Conservation (phyloP, 2,888 invertebrate genomes). For the Salticus scenicus region DNA sequence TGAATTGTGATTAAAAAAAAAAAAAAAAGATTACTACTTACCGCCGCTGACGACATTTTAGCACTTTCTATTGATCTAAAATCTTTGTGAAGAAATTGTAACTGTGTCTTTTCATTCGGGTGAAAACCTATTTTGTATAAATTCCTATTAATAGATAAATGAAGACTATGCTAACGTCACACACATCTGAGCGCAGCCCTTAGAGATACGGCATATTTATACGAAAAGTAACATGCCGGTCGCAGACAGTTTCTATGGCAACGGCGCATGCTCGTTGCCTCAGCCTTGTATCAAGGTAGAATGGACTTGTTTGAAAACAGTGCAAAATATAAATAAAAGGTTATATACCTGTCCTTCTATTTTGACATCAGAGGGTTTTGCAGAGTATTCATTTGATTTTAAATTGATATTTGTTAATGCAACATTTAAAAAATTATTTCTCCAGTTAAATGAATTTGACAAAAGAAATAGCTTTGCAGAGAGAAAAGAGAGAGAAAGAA, state of each 20-base stretch:
- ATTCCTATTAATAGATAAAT: no score
- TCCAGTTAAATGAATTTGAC: constrained; percentile 5
- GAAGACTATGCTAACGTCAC: neutral
- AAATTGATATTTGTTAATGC: constrained; percentile 41
- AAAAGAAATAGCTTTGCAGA: neutral
- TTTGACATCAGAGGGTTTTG: constrained; percentile 47
- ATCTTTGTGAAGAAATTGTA: no score
- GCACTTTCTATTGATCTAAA: no score
- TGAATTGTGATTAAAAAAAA: no score
- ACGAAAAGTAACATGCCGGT: constrained; percentile 41
- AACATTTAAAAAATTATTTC: constrained; percentile 14
- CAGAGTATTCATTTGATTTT: constrained; percentile 27
- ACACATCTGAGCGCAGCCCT: neutral
- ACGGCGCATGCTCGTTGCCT: constrained; percentile 32
- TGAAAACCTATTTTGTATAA: no score
- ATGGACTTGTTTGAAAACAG: constrained; percentile 42
- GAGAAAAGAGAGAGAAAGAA: neutral
- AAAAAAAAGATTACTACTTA: no score
- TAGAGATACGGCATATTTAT: constrained; percentile 43
- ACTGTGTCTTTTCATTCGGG: no score
- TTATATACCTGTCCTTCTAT: constrained; percentile 23
- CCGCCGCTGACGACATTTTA: no score
- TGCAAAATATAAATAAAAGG: constrained; percentile 16
- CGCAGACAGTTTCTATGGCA: constrained; percentile 49
- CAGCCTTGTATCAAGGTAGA: constrained; percentile 61